These are phyloP conservation scores for Leuciscus idus DNA, from an alignment of 2,113 vertebrate genomes.

Conservation along the genomic window DNA sequence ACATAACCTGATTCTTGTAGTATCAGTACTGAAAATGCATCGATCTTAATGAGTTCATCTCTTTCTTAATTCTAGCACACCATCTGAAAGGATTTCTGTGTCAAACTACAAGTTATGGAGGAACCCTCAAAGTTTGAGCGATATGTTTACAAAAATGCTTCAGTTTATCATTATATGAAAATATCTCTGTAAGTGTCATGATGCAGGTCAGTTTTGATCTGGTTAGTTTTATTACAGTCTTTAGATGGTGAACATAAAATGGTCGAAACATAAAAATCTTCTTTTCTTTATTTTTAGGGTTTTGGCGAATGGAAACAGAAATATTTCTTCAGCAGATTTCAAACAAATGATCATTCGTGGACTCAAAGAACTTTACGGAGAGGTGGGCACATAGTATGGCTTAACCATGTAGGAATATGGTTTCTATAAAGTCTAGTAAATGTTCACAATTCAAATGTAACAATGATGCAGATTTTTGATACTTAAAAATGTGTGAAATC, in stretches of 20 bases:
- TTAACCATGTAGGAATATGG: too few relatives aligned
- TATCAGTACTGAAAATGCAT: background rate
- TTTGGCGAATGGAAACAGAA: conserved; percentile 75
- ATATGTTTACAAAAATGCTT: conserved; percentile 78
- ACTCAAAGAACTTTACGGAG: conserved; percentile 85
- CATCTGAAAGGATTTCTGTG: background rate
- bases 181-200: conserved; percentile 81
- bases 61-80: background rate
- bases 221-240: background rate
- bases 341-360: conserved; percentile 86
- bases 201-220: conserved; percentile 1
- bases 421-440: background rate
- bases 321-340: conserved; percentile 79
- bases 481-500: background rate
- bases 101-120: conserved; percentile 35
- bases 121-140: conserved; percentile 72
- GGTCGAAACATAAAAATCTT: background rate
- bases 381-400: conserved; percentile 73
- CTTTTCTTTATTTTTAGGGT: conserved; percentile 65
- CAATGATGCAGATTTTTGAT: background rate
- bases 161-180: conserved; percentile 85
- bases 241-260: background rate
- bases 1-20: background rate
- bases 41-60: background rate
- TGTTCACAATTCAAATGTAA: background rate